Conservation (phyloP, 2,113 vertebrate genomes). For the Syngnathus floridae region DNA sequence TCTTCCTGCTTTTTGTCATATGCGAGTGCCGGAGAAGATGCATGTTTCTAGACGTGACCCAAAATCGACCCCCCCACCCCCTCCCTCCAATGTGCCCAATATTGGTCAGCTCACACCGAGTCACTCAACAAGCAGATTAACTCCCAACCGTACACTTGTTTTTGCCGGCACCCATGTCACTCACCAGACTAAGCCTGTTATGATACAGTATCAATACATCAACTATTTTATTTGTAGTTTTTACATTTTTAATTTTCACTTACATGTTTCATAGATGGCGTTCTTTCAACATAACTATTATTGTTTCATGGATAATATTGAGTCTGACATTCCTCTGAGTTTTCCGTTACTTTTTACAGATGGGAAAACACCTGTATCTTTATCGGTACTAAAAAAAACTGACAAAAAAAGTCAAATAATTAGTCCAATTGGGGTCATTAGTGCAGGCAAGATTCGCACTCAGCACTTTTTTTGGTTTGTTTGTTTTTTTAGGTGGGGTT, state of each 20-base stretch:
- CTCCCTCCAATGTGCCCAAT: conserved; percentile 25
- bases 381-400: background rate
- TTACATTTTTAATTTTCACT: too few species aligned
- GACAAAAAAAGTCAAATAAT: background rate
- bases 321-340: too few species aligned
- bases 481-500: conserved; percentile 3
- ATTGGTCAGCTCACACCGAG: background rate
- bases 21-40: conserved; percentile 44
- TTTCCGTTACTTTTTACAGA: too few species aligned
- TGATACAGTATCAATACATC: too few species aligned
- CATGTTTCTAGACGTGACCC: conserved; percentile 48
- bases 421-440: background rate
- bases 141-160: too few species aligned
- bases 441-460: background rate
- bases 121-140: too few species aligned
- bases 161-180: too few species aligned
- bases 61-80: conserved; percentile 21
- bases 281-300: too few species aligned
- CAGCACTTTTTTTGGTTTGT: conserved; percentile 9
- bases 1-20: conserved; percentile 54
- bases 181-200: too few species aligned
- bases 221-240: too few species aligned
- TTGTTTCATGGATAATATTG: too few species aligned
- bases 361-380: background rate
- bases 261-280: background rate